Evolutionary conservation across 2,797 vertebrate genomes (phyloP).

Genomic region (Parambassis ranga): DNA sequence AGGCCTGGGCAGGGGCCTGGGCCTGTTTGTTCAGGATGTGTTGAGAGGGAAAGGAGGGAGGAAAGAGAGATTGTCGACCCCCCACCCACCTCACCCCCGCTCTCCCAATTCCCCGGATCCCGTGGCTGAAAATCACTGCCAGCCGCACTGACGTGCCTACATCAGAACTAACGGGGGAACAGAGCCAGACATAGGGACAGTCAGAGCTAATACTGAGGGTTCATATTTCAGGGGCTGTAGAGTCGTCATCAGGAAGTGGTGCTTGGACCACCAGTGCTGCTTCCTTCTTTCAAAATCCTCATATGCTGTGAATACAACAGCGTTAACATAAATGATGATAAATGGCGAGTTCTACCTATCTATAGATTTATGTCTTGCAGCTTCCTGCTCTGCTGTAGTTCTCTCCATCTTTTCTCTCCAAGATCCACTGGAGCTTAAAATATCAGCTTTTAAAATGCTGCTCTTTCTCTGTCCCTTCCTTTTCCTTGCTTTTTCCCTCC

Average conservation of each 20-base stretch:
- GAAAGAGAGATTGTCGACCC: slow-evolving; percentile 32
- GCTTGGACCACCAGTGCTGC: background rate
- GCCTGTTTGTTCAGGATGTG: slow-evolving; percentile 73
- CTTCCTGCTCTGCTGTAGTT: slow-evolving; percentile 8
- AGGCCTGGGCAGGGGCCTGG: slow-evolving; percentile 64
- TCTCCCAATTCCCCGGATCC: slow-evolving; percentile 47
- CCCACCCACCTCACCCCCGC: background rate
- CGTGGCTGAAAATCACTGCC: slow-evolving; percentile 75
- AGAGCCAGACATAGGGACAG: slow-evolving; percentile 36
- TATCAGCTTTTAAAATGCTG: slow-evolving; percentile 33
- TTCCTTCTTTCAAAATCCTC: background rate
- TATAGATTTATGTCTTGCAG: background rate
- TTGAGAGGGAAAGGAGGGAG: slow-evolving; percentile 43
- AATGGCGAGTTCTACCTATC: slow-evolving; percentile 1
- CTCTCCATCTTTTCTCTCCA: background rate
- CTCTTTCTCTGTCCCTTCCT: background rate
- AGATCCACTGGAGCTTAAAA: slow-evolving; percentile 22
- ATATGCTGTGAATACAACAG: background rate
- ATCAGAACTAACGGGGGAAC: slow-evolving; percentile 41
- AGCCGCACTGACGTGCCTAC: slow-evolving; percentile 62
- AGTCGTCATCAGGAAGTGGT: slow-evolving; percentile 8
- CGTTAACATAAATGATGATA: background rate
- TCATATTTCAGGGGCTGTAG: slow-evolving; percentile 33
- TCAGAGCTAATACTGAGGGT: slow-evolving; percentile 6
- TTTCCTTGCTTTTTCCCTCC: slow-evolving; percentile 14